A percentile compares a stretch with the other conserved stretches of the same genome.
Conservation (phyloP, 1,140 invertebrate species). For the Formica exsecta region DNA sequence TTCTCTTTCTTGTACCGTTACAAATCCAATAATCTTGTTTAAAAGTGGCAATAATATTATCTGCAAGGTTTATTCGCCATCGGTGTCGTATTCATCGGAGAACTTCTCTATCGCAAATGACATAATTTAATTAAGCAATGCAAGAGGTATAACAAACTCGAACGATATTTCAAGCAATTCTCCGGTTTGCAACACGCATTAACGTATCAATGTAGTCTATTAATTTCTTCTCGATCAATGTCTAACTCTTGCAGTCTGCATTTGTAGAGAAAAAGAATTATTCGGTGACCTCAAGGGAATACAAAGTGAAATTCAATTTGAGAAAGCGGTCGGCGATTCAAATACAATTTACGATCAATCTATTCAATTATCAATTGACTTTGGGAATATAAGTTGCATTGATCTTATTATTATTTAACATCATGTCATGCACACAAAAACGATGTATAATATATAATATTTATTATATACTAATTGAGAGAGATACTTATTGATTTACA, state of each 20-base stretch:
- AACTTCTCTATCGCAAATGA: slow-evolving; percentile 37
- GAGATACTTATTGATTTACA: background rate
- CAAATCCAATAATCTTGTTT: slow-evolving; percentile 49
- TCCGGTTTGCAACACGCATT: background rate
- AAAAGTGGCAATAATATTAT: slow-evolving; percentile 21
- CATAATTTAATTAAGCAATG: slow-evolving; percentile 62
- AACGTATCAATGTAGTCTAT: slow-evolving; percentile 45
- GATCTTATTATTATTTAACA: background rate
- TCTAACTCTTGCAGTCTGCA: background rate
- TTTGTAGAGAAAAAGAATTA: slow-evolving; percentile 6
- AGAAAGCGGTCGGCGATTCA: background rate
- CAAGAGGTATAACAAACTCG: background rate
- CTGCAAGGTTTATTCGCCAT: background rate
- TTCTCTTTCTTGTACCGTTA: slow-evolving; percentile 7
- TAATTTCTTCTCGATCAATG: slow-evolving; percentile 49
- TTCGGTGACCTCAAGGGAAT: background rate
- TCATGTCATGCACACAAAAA: background rate
- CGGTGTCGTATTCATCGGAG: slow-evolving; percentile 29
- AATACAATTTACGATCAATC: background rate
- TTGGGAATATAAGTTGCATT: background rate
- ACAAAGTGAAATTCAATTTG: background rate
- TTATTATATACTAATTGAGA: no score
- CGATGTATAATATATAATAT: background rate
- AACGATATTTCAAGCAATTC: slow-evolving; percentile 25
- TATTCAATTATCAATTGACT: slow-evolving; percentile 5